A percentile compares a stretch with the other conserved stretches of the same genome.
phyloP scores from a whole-genome alignment of 2,113 vertebrate genomes.

The Chauna torquata region DNA sequence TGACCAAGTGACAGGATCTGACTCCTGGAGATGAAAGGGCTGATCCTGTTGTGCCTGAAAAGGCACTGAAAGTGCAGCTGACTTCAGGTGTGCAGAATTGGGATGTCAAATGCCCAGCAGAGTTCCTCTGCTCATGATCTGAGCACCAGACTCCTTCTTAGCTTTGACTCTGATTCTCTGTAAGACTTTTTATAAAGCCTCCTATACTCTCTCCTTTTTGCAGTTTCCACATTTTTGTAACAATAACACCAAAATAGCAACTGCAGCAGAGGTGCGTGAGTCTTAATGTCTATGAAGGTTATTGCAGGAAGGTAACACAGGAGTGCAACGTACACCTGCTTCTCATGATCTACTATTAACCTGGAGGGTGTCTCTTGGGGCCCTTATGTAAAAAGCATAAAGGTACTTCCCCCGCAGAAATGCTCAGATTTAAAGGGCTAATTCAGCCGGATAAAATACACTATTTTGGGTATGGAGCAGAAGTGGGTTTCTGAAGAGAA shows the following conservation, averaged over 20 bases:
- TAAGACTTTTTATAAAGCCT: not conserved
- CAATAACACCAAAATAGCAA: not conserved
- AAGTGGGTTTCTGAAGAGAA: not conserved
- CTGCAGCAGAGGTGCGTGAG: not conserved
- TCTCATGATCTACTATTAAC: not conserved
- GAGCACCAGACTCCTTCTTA: not conserved
- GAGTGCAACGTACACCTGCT: not conserved
- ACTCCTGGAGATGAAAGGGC: no score
- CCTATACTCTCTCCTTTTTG: not conserved
- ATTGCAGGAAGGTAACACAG: not conserved
- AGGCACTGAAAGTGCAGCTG: no score
- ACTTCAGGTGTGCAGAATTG: no score
- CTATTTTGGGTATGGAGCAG: not conserved
- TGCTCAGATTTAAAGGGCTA: not conserved
- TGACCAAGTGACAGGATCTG: no score
- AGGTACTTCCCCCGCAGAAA: not conserved
- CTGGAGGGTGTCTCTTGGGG: not conserved
- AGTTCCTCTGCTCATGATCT: rapidly evolving
- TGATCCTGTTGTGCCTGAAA: no score
- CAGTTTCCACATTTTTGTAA: not conserved
- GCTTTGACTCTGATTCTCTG: not conserved
- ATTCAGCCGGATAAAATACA: not conserved
- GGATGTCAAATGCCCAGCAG: not conserved
- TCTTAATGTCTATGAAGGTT: not conserved
- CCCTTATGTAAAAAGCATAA: not conserved